Conservation (phyloP, 2,797 vertebrate genomes). For the Brachymystax lenok region DNA sequence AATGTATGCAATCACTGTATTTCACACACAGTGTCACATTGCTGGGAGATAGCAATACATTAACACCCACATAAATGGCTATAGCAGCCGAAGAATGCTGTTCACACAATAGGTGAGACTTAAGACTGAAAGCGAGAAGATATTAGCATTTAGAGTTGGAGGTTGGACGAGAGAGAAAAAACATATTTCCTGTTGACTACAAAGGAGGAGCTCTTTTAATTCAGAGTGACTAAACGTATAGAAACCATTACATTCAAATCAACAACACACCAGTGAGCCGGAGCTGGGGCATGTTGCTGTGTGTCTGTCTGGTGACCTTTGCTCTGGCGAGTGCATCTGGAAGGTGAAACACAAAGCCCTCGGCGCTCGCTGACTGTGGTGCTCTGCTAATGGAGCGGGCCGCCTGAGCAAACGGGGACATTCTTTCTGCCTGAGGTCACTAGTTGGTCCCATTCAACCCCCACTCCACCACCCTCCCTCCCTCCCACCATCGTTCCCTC, state of each 20-base stretch:
- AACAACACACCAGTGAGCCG: conserved; percentile 18
- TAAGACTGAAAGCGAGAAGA: conserved; percentile 65
- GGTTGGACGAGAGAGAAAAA: conserved; percentile 37
- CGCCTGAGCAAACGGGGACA: conserved; percentile 92
- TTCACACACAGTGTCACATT: conserved; percentile 61
- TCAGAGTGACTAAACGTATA: conserved; percentile 13
- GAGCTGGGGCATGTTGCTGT: conserved; percentile 59
- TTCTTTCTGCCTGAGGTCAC: conserved; percentile 95
- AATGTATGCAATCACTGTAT: conserved; percentile 77
- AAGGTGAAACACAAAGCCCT: conserved; percentile 71
- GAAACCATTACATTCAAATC: conserved; percentile 32
- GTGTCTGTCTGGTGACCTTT: conserved; percentile 67
- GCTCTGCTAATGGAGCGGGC: conserved; percentile 73
- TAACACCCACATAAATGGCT: conserved; percentile 73
- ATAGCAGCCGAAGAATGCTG: conserved; percentile 64
- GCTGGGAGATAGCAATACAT: conserved; percentile 79
- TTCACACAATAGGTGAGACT: conserved; percentile 71
- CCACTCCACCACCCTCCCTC: conserved; percentile 64
- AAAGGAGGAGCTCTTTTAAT: not conserved
- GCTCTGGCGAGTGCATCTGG: conserved; percentile 66
- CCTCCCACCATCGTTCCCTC: conserved; percentile 62
- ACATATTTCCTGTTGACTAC: conserved; percentile 13
- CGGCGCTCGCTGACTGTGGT: conserved; percentile 63
- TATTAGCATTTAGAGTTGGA: conserved; percentile 65
- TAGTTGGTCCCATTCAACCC: conserved; percentile 89